These are phyloP conservation scores for Trachemys scripta DNA, from an alignment of 2,113 vertebrate genomes.

Conservation along the genomic window DNA sequence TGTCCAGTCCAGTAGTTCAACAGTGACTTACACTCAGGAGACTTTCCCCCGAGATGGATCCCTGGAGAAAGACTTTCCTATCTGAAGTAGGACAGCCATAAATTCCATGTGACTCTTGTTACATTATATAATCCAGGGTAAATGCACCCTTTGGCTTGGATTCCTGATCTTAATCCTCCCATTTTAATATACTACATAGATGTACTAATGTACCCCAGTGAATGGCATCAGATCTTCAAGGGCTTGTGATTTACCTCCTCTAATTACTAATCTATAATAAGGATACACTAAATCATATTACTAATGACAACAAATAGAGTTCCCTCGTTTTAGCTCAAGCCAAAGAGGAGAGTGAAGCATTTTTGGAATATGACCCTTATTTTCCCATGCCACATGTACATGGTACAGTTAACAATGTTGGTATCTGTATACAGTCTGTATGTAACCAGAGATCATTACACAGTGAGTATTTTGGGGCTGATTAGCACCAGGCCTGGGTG, in stretches of 20 bases:
- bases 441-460: background rate
- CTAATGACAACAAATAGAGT: background rate
- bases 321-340: background rate
- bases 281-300: background rate
- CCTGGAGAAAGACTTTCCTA: background rate
- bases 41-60: background rate
- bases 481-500: background rate
- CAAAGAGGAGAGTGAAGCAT: background rate
- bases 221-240: background rate
- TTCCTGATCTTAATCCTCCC: background rate
- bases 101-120: background rate
- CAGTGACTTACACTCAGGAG: background rate
- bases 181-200: background rate
- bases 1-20: background rate
- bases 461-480: background rate
- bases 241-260: background rate
- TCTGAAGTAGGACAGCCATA: background rate
- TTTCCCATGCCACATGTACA: background rate
- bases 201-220: background rate
- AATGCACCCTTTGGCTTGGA: background rate
- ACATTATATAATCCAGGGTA: fast-evolving
- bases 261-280: background rate
- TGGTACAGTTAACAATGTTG: background rate
- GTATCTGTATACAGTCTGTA: background rate
- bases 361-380: background rate